A percentile compares a stretch with the other conserved stretches of the same genome.
Evolutionary conservation across 2,888 invertebrate species (phyloP).

Genomic region (Hypercompe scribonia): DNA sequence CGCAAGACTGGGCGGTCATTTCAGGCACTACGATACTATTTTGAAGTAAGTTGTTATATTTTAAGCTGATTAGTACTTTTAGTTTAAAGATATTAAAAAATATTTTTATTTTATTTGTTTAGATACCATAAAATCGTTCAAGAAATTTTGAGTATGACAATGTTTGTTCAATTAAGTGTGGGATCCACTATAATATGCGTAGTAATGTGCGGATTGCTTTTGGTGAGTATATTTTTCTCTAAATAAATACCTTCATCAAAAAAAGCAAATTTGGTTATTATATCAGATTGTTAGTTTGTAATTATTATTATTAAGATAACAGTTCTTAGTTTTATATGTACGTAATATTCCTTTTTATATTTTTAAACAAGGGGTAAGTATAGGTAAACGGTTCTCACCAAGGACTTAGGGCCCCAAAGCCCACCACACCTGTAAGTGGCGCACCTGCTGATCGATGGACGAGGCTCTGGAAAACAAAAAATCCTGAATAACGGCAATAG

Average conservation of each 20-base stretch:
- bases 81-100: background rate
- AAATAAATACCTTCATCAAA: background rate
- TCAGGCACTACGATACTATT: conserved; percentile 66
- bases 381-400: too few species aligned
- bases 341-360: too few species aligned
- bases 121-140: conserved; percentile 67
- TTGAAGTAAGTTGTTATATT: conserved; percentile 58
- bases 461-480: too few species aligned
- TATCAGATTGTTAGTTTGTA: background rate
- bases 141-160: conserved; percentile 59
- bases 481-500: too few species aligned
- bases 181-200: conserved; percentile 71
- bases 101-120: conserved; percentile 41
- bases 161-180: conserved; percentile 71
- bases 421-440: too few species aligned
- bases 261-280: background rate
- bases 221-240: conserved; percentile 56
- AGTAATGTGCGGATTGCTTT: conserved; percentile 62
- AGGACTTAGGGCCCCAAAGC: too few species aligned
- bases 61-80: background rate
- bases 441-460: too few species aligned
- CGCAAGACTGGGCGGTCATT: conserved; percentile 50
- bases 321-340: too few species aligned
- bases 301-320: background rate
- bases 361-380: too few species aligned